A percentile compares a stretch with the other conserved stretches of the same genome.
Conservation (phyloP, 2,797 vertebrate genomes). For the Amblyopsis hoosieri region DNA sequence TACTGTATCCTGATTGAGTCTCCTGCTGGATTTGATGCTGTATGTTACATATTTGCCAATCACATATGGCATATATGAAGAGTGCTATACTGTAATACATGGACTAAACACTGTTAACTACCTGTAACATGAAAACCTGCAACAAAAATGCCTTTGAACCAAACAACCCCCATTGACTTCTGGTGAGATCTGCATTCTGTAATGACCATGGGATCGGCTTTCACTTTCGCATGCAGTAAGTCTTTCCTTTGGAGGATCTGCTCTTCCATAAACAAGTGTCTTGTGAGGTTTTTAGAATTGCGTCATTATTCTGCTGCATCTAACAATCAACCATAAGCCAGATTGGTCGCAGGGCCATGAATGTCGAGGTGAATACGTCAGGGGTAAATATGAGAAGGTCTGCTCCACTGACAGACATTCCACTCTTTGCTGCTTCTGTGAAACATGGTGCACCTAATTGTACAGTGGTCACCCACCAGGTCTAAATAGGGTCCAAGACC, state of each 20-base stretch:
- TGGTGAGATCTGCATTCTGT: constrained; percentile 29
- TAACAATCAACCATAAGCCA: constrained; percentile 56
- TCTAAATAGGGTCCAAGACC: constrained; percentile 80
- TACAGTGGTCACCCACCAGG: constrained; percentile 74
- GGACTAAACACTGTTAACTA: too few species aligned
- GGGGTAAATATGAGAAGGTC: constrained; percentile 66
- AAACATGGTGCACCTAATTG: constrained; percentile 78
- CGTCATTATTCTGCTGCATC: constrained; percentile 56
- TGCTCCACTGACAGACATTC: constrained; percentile 68
- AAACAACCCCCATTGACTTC: constrained; percentile 35
- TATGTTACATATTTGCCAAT: background rate
- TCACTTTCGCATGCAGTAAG: constrained; percentile 39
- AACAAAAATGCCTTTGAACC: constrained; percentile 20
- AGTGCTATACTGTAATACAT: too few species aligned
- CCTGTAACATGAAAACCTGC: too few species aligned
- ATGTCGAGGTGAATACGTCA: constrained; percentile 51
- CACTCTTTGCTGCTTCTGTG: constrained; percentile 70
- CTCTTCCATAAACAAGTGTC: constrained; percentile 55
- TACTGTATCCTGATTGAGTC: constrained; percentile 2
- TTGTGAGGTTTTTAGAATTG: constrained; percentile 57
- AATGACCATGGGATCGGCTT: constrained; percentile 50
- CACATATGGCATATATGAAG: too few species aligned
- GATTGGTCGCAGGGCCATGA: constrained; percentile 41
- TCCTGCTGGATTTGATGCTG: background rate
- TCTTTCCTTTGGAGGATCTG: constrained; percentile 45